Evolutionary conservation across 2,113 vertebrate genomes (phyloP).

Genomic region (Corythornis madagascariensis): DNA sequence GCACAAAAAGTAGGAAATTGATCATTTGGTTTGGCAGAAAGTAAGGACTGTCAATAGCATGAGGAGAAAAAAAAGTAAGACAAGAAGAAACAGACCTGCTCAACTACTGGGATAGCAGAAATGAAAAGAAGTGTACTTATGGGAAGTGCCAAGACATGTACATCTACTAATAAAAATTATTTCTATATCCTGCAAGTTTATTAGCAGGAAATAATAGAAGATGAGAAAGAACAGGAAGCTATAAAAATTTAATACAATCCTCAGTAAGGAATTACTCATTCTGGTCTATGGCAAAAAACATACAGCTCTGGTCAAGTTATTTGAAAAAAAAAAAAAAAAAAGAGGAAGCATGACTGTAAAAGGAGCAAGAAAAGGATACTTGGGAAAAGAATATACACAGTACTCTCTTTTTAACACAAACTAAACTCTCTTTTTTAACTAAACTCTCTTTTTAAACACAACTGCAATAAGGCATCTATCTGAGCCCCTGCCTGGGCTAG

Average conservation of each 20-base stretch:
- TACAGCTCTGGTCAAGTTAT: neutral
- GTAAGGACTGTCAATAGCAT: neutral
- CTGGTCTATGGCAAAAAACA: neutral
- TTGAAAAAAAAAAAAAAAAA: neutral
- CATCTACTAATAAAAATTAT: neutral
- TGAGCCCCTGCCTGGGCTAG: neutral
- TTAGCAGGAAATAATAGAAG: neutral
- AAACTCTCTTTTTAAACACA: neutral
- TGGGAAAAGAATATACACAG: neutral
- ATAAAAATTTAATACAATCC: neutral
- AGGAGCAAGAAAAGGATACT: neutral
- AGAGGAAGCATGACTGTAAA: neutral
- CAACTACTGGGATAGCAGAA: neutral
- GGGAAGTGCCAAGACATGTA: neutral
- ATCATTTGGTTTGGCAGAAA: constrained; percentile 14
- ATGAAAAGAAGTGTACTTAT: neutral
- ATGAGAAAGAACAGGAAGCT: constrained; percentile 22
- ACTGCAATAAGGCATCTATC: neutral
- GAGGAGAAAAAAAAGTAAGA: neutral
- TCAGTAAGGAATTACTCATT: neutral
- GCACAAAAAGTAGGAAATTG: neutral
- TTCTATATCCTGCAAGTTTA: neutral
- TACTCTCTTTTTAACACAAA: too few species aligned
- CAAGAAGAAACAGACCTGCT: neutral
- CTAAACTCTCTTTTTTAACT: too few species aligned